Evolutionary conservation across 2,888 invertebrate genomes (phyloP).

Genomic region (Lepidocyrtoides sp.): DNA sequence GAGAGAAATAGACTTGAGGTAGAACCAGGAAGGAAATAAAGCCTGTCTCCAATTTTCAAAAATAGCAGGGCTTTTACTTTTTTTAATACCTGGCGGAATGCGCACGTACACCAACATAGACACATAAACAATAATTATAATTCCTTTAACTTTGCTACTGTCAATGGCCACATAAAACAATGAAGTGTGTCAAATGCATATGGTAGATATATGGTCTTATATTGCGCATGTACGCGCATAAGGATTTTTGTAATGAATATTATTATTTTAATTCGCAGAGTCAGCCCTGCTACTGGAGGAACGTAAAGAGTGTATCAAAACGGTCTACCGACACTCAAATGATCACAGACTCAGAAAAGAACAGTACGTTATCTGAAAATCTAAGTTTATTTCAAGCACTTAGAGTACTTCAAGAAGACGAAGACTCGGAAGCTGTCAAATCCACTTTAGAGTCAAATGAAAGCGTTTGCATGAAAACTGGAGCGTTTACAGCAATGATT

Average conservation of each 20-base stretch:
- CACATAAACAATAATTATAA: constrained; percentile 4
- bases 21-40: too few relatives aligned
- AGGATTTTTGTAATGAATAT: too few relatives aligned
- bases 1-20: too few relatives aligned
- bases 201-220: background rate
- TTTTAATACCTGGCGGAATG: too few relatives aligned
- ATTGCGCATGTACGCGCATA: too few relatives aligned
- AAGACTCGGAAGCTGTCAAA: constrained; percentile 86
- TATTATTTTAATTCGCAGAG: constrained; percentile 89
- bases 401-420: constrained; percentile 95
- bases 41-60: too few relatives aligned
- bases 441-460: constrained; percentile 86
- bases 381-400: constrained; percentile 96
- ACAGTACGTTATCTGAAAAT: constrained; percentile 92
- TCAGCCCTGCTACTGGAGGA: constrained; percentile 97
- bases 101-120: constrained; percentile 3
- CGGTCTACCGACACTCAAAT: constrained; percentile 88
- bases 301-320: constrained; percentile 92
- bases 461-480: constrained; percentile 90
- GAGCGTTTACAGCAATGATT: constrained; percentile 90
- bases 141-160: constrained; percentile 44
- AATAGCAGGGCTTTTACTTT: too few relatives aligned
- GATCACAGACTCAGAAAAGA: constrained; percentile 81
- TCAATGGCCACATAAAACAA: constrained; percentile 76
- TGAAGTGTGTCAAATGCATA: constrained; percentile 72